Evolutionary conservation across 2,797 vertebrate genomes (phyloP), one percentile per base, ranked within the genome.

Genomic region (Tachyglossus aculeatus): DNA sequence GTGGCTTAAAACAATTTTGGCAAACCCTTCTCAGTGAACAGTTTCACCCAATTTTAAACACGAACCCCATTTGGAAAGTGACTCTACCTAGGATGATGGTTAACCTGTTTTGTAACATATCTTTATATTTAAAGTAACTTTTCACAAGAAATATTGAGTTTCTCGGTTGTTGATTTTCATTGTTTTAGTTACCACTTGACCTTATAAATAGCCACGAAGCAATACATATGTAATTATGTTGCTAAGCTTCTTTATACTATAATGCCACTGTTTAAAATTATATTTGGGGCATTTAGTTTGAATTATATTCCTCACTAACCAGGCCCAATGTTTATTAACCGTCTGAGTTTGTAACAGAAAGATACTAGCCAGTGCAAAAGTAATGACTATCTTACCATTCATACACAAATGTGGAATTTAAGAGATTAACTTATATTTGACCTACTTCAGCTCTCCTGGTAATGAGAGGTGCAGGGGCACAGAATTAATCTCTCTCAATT

Each of bases 371-470:
- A n/a, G 81, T 76, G 78, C 69, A 74, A 81, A 90, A 81, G 75
- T 71, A 88, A 90, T 77, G 87, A 64, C 81, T 88, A 78, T 76
- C 77, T 91, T 90, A 88, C 90, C 83, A 86, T 90, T 85, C 69
- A 5, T 88, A 89, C 88, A 90, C 89, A 86, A 77, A 90, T 90
- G 89, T 92, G 91, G 91, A 93, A 93, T 93, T 93, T 88, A 91
- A 89, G 91, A 94, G 93, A 95, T 94, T 95, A 95, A 93, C 92
- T 93, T 93, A 90, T 81, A 83, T 94, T 93, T 94, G 93, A 94
- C 94, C 93, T 92, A 92, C 88, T 93, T 92, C 83, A 86, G 91
- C 86, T 92, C 85, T 91, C 69, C 87, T 93, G 85, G 90, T 94
- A 94, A 94, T 93, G 93, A 93, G 89, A 88, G 91, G 91, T 93